Percentiles rank a stretch among this genome's conserved stretches.
Conservation (phyloP, 2,888 invertebrate genomes). For the Scaptomyza reducta region DNA sequence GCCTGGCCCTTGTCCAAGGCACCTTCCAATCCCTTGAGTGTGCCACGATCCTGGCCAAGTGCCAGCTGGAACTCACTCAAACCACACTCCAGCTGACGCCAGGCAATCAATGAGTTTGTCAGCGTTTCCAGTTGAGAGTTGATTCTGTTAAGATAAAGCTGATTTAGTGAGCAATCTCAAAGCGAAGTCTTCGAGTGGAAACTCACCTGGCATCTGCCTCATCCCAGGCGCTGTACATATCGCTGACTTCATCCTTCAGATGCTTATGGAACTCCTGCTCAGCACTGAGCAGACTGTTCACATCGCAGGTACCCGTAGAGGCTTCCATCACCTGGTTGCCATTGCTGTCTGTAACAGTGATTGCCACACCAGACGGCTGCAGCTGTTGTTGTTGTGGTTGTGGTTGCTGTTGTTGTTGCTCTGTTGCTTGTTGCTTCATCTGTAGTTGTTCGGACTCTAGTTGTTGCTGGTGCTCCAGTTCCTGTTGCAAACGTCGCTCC, state of each 20-base stretch:
- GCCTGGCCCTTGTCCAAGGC: slow-evolving; percentile 83
- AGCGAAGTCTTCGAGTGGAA: fast-evolving
- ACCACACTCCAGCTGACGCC: slow-evolving; percentile 91
- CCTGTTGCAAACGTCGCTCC: slow-evolving; percentile 82
- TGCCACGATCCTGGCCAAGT: slow-evolving; percentile 88
- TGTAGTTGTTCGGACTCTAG: slow-evolving; percentile 62
- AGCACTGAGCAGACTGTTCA: slow-evolving; percentile 79
- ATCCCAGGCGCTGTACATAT: slow-evolving; percentile 89
- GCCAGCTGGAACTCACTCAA: slow-evolving; percentile 91
- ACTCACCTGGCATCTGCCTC: slow-evolving; percentile 88
- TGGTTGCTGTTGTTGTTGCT: slow-evolving; percentile 68
- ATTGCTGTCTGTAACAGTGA: slow-evolving; percentile 76
- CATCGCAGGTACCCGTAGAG: slow-evolving; percentile 68
- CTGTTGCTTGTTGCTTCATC: slow-evolving; percentile 63
- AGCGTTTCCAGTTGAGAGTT: slow-evolving; percentile 89
- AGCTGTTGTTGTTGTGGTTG: slow-evolving; percentile 29
- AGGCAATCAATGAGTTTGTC: slow-evolving; percentile 89
- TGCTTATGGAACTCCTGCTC: slow-evolving; percentile 84
- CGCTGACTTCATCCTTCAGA: slow-evolving; percentile 89
- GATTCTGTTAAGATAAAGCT: slow-evolving; percentile 85
- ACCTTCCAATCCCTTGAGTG: slow-evolving; percentile 83
- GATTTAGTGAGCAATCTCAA: background rate
- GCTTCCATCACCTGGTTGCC: slow-evolving; percentile 71
- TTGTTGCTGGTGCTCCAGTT: slow-evolving; percentile 70
- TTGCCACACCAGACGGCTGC: slow-evolving; percentile 46